Evolutionary conservation across 2,888 invertebrate genomes (phyloP).

Genomic region (Notodonta dromedarius): DNA sequence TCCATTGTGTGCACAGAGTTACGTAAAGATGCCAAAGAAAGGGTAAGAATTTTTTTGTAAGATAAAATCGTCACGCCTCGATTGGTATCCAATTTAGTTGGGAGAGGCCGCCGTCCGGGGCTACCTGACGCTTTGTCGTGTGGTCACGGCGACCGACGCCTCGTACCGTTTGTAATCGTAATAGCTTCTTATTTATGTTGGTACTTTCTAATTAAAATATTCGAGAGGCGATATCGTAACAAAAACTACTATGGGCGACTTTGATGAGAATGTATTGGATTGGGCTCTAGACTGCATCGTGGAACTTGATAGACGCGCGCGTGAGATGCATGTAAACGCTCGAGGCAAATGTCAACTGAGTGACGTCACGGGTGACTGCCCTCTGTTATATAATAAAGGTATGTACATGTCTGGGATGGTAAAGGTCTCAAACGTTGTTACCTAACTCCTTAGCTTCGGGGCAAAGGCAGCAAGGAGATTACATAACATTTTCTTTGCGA

Average conservation of each 20-base stretch:
- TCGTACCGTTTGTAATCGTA: constrained; percentile 59
- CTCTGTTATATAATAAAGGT: constrained; percentile 25
- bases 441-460: too few species aligned
- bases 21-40: constrained; percentile 67
- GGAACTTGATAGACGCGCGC: constrained; percentile 35
- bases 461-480: too few species aligned
- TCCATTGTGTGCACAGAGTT: constrained; percentile 66
- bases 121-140: constrained; percentile 70
- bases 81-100: constrained; percentile 77
- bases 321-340: constrained; percentile 32
- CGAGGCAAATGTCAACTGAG: constrained; percentile 35
- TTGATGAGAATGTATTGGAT: constrained; percentile 65
- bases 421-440: too few species aligned
- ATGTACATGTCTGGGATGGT: not conserved
- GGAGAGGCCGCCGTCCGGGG: constrained; percentile 56
- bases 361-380: constrained; percentile 26
- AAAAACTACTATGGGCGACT: constrained; percentile 52
- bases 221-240: constrained; percentile 49
- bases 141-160: constrained; percentile 61
- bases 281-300: constrained; percentile 38
- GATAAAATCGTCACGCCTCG: constrained; percentile 73
- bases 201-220: constrained; percentile 75
- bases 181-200: constrained; percentile 68
- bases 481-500: too few species aligned
- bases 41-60: constrained; percentile 66